A percentile compares a stretch with the other conserved stretches of the same genome.
phyloP scores from a whole-genome alignment of 1,140 invertebrate genomes.

The Phortica variegata region DNA sequence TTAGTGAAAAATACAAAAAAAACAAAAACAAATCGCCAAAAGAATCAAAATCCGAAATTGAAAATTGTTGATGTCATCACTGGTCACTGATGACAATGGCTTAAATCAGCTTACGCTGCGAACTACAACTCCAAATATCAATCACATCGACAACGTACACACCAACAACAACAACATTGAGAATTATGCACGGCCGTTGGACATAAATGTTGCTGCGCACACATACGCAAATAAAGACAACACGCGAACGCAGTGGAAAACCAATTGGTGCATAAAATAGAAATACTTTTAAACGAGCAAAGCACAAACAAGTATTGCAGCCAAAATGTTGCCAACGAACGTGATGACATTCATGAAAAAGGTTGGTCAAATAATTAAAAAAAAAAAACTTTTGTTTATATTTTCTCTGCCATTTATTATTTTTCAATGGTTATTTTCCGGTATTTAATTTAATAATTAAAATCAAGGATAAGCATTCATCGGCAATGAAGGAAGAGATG shows the following conservation, averaged over 20 bases:
- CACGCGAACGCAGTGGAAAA: constrained; percentile 4
- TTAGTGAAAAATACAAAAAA: constrained; percentile 12
- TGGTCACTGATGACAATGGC: no score
- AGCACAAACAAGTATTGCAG: constrained; percentile 60
- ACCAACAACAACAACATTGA: constrained; percentile 2
- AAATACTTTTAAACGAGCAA: background rate
- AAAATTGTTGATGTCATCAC: no score
- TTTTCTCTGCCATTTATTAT: background rate
- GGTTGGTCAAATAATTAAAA: constrained; percentile 59
- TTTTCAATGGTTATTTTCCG: background rate
- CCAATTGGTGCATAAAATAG: background rate
- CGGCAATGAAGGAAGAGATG: no score
- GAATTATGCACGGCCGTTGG: no score
- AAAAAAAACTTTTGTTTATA: background rate
- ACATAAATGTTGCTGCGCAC: no score
- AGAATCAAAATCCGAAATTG: no score
- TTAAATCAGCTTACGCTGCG: no score
- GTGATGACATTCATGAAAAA: constrained; percentile 83
- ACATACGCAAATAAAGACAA: constrained; percentile 2
- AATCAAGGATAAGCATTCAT: no score
- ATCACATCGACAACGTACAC: constrained; percentile 33
- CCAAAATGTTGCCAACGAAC: constrained; percentile 74
- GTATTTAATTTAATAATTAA: no score
- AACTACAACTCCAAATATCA: background rate
- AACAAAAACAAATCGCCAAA: constrained; percentile 11